Conservation (phyloP, 2,797 vertebrate species). For the Pseudotriccus pelzelni region DNA sequence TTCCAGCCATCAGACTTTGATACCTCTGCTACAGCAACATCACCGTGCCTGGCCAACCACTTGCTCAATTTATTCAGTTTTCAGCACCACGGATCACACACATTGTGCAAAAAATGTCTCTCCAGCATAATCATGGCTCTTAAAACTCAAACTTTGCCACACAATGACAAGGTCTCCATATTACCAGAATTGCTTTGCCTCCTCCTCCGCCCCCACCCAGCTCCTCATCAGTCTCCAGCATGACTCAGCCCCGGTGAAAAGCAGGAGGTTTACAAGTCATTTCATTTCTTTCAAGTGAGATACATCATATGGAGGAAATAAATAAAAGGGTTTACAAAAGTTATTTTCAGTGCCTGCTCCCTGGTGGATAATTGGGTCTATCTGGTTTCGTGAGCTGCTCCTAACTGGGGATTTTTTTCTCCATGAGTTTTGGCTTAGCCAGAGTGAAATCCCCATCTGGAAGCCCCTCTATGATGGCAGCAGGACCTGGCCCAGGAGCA, state of each 20-base stretch:
- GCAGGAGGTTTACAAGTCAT: conserved; percentile 43
- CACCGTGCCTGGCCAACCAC: neutral
- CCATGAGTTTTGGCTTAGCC: neutral
- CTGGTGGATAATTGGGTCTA: neutral
- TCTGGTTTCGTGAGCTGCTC: neutral
- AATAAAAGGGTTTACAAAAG: conserved; percentile 25
- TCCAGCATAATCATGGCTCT: conserved; percentile 10
- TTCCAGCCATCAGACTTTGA: neutral
- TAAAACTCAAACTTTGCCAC: conserved; percentile 41
- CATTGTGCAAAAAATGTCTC: neutral
- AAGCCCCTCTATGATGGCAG: neutral
- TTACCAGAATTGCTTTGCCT: conserved; percentile 44
- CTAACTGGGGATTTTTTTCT: neutral
- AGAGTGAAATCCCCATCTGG: neutral
- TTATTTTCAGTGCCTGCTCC: neutral
- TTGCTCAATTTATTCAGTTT: neutral
- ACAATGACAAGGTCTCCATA: conserved; percentile 50
- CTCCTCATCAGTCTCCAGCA: conserved; percentile 15
- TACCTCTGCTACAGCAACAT: neutral
- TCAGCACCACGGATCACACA: neutral
- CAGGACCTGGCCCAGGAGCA: neutral
- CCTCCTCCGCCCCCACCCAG: conserved; percentile 2
- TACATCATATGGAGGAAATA: conserved; percentile 22
- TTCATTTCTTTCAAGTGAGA: conserved; percentile 20
- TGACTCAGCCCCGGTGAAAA: conserved; percentile 52